Evolutionary conservation across 2,888 invertebrate genomes (phyloP), one percentile per base, ranked within the genome.

Genomic region (Neoscelio sp.): DNA sequence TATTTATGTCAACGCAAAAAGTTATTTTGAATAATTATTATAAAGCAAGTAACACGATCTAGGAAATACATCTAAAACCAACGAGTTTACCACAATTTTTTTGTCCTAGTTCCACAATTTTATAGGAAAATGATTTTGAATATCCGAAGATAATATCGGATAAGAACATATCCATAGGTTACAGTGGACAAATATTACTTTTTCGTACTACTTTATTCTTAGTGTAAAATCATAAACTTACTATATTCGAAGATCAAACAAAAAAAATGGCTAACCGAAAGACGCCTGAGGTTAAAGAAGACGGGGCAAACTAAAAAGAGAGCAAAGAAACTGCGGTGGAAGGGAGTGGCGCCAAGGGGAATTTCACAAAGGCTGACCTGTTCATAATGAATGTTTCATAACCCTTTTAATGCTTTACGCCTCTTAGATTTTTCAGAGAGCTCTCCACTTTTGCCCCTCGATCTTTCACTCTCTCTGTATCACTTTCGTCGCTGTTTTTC

Each of bases 391-490:
- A 90, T 89, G 90, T 90, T 90, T 88, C 89, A 89, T 90, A 89
- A 90, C 90, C 89, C 90, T 89, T 89, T 90, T 90, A 90, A 90
- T 89, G 89, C 89, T 89, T 89, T 89, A 89, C 90, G 89, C 89
- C 90, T 90, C 89, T 90, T 90, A 88, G 89, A 90, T 89, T 90
- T 90, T 90, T 89, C 87, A 88, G 87, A 87, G 85, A 79, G 86
- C 86, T 75, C 62, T 68, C 67, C 79, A 79, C 80, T 80, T 80
- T 68, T 78, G 67, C 81, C 68, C 68, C 74, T 60, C 80, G 76
- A 73, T 82, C 75, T 65, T 77, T 74, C 73, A 40, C 65, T 75
- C 74, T 79, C 68, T 60, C 65, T 76, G 74, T 71, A 64, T 48
- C 58, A 62, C 74, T 67, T 68, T 65, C 44, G 76, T 46, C 71